Conservation (phyloP, 2,113 vertebrate species). For the Podarcis muralis region DNA sequence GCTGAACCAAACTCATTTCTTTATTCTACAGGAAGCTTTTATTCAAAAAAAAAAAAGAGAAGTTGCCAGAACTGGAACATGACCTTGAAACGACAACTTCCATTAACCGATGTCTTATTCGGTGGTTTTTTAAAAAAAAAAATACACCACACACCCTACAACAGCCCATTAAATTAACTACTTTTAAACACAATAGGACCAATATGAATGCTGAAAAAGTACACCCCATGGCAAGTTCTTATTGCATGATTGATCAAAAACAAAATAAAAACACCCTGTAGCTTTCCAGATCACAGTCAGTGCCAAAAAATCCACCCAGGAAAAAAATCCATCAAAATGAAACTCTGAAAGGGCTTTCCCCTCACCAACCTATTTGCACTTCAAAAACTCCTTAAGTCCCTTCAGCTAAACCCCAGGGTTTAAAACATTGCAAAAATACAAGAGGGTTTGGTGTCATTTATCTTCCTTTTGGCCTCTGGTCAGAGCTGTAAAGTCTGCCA, state of each 20-base stretch:
- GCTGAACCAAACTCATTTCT: constrained; percentile 21
- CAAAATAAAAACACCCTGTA: constrained; percentile 83
- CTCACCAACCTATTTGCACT: constrained; percentile 83
- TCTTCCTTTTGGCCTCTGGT: constrained; percentile 79
- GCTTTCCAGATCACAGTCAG: constrained; percentile 84
- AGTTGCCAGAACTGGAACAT: constrained; percentile 68
- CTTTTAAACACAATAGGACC: constrained; percentile 84
- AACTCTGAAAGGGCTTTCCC: constrained; percentile 81
- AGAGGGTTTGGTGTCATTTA: constrained; percentile 79
- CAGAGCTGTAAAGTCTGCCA: constrained; percentile 74
- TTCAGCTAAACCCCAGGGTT: constrained; percentile 80
- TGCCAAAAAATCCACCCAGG: constrained; percentile 79
- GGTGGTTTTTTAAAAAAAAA: constrained; percentile 22
- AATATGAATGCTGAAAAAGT: constrained; percentile 79
- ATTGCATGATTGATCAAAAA: constrained; percentile 85
- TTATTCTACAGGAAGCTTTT: constrained; percentile 46
- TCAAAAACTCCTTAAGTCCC: constrained; percentile 79
- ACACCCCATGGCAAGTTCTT: constrained; percentile 80
- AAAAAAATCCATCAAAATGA: constrained; percentile 82
- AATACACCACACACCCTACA: constrained; percentile 22
- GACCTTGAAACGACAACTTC: constrained; percentile 77
- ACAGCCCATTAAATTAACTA: constrained; percentile 77
- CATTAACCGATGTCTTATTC: constrained; percentile 60
- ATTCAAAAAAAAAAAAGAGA: constrained; percentile 31
- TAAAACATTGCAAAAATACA: constrained; percentile 80